A percentile compares a stretch with the other conserved stretches of the same genome.
These are phyloP conservation scores for Alligator sinensis DNA, from an alignment of 2,113 vertebrate genomes.

Conservation along the genomic window DNA sequence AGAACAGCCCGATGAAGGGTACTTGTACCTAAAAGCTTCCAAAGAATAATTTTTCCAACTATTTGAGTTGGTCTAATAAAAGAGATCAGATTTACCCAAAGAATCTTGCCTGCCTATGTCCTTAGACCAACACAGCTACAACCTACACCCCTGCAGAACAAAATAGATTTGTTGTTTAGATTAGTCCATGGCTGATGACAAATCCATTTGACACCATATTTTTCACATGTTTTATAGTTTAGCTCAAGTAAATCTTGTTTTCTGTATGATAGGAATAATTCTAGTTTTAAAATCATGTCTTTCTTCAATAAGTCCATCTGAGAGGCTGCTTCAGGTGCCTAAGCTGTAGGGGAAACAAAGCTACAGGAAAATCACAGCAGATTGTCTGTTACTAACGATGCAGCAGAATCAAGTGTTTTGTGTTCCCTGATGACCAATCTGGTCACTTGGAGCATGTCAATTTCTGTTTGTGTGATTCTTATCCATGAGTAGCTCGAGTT, in stretches of 20 bases:
- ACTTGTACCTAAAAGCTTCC: too few species aligned
- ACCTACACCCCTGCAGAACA: not conserved
- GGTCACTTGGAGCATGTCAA: not conserved
- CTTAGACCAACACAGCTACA: too few species aligned
- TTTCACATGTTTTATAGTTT: not conserved
- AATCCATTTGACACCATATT: not conserved
- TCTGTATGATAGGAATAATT: not conserved
- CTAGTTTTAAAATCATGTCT: not conserved
- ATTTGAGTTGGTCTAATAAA: too few species aligned
- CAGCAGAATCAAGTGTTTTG: not conserved
- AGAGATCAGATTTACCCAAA: too few species aligned
- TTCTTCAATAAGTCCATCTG: not conserved
- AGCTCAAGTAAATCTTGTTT: not conserved
- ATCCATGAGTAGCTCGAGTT: not conserved
- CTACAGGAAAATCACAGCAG: not conserved
- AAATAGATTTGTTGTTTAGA: constrained; percentile 38
- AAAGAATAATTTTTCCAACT: too few species aligned
- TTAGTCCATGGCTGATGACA: not conserved
- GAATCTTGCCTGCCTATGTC: too few species aligned
- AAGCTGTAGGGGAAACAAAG: not conserved
- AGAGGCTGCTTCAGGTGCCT: not conserved
- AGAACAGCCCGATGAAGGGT: too few species aligned
- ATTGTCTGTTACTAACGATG: not conserved
- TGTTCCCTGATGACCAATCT: not conserved
- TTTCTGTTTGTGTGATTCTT: not conserved